Evolutionary conservation across 2,797 vertebrate genomes (phyloP), one percentile per base, ranked within the genome.

Genomic region (Syncerus caffer): DNA sequence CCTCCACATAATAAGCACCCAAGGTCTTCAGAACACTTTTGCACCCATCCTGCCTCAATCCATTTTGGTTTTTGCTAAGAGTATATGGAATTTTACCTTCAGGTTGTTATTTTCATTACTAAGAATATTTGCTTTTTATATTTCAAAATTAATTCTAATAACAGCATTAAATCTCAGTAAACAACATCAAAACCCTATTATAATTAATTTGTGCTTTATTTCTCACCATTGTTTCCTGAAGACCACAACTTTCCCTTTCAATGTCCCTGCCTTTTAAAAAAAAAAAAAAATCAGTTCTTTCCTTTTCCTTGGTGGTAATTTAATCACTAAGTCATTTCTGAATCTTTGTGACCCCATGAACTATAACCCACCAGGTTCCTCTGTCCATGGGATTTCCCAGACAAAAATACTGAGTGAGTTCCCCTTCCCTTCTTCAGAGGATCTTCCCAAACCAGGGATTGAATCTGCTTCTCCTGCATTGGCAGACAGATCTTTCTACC

Each of bases 71-170:
- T 96, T 86, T 83, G 4, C 51, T 67, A 60, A 89, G 57, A 93
- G 84, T 42, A 25, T 57, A 19, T n/a, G 10, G 23, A 87, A 80
- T 95, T 90, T 88, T 62, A 51, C 57, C 93, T 29, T 84, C 50
- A 31, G 3, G 15, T 42, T 47, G 71, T 82, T 25, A 38, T n/a
- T 80, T 79, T 64, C 15, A 62, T 84, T 87, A 3, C 51, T 95
- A n/a, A 67, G n/a, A 57, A 57, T 90, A 79, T 84, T 76, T 92
- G 5, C 62, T 11, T 87, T 82, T 84, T 89, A 3, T 42, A 17
- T 47, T 86, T 89, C 45, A 91, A 89, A 87, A 58, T 27, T 42
- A 51, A 92, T 58, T 74, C 76, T 88, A 62, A n/a, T 3, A 14
- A 38, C 3, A 64, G 7, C 15, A 19, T 47, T 67, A 71, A 71